Percentiles rank a stretch among this genome's conserved stretches.
Conservation (phyloP, 2,113 vertebrate species). For the Rhineura floridana region DNA sequence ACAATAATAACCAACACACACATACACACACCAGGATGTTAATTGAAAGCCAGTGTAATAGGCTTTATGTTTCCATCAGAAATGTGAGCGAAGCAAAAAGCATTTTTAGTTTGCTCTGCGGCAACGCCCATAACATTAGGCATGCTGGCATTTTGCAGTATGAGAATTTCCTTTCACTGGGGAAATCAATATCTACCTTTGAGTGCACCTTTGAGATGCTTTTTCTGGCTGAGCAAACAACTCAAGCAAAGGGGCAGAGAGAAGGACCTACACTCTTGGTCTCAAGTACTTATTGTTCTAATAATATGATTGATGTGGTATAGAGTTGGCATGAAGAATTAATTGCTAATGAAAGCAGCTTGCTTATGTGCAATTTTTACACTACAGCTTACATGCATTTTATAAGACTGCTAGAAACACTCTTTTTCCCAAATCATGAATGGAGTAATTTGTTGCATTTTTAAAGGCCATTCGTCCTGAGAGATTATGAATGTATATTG, state of each 20-base stretch:
- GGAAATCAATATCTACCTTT: conserved; percentile 28
- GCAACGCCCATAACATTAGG: background rate
- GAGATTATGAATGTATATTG: conserved; percentile 77
- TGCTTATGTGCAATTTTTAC: conserved; percentile 37
- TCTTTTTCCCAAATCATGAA: conserved; percentile 57
- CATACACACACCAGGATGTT: background rate
- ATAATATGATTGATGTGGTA: conserved; percentile 49
- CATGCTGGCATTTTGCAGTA: background rate
- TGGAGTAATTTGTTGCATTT: conserved; percentile 70
- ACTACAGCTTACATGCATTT: conserved; percentile 10
- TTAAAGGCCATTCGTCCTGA: conserved; percentile 75
- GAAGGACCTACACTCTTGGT: rapidly evolving
- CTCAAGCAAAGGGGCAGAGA: background rate
- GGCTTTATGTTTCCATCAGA: background rate
- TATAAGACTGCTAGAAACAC: conserved; percentile 64
- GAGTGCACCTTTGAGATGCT: background rate
- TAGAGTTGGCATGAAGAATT: conserved; percentile 51
- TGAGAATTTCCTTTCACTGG: conserved; percentile 1
- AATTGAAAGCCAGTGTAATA: background rate
- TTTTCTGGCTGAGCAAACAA: background rate
- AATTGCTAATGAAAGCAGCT: conserved; percentile 35
- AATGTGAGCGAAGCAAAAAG: background rate
- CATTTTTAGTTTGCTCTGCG: background rate
- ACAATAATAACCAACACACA: background rate
- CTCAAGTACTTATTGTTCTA: conserved; percentile 24